Conservation (phyloP, 2,797 vertebrate species). For the Propithecus deckenii region DNA sequence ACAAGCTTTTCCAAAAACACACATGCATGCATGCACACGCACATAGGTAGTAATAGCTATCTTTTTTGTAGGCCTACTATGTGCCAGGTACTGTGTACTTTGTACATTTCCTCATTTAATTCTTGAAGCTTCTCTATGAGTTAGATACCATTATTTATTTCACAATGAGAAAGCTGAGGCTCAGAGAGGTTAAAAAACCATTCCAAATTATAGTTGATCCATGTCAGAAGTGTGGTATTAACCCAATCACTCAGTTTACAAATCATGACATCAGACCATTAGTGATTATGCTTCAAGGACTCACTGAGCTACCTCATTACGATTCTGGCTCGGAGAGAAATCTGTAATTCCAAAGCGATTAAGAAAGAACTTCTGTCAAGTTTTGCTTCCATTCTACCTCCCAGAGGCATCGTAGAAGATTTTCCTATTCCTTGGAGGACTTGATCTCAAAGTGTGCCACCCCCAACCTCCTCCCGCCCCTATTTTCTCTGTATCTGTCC, state of each 20-base stretch:
- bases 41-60: neutral
- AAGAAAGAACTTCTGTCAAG: neutral
- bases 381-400: neutral
- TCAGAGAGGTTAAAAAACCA: neutral
- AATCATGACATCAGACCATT: neutral
- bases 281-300: neutral
- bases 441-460: neutral
- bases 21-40: neutral
- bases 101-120: neutral
- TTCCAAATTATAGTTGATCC: neutral
- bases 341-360: neutral
- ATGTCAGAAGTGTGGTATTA: neutral
- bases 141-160: slow-evolving; percentile 4
- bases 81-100: neutral
- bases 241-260: neutral
- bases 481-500: neutral
- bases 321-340: slow-evolving; percentile 21
- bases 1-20: neutral
- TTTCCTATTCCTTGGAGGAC: neutral
- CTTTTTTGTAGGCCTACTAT: neutral
- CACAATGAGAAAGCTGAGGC: neutral
- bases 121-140: neutral
- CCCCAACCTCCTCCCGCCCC: no score
- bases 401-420: neutral
- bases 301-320: neutral